Percentiles rank a stretch among this genome's conserved stretches.
Evolutionary conservation across 2,113 vertebrate genomes (phyloP).

Genomic region (Sinocyclocheilus grahami): DNA sequence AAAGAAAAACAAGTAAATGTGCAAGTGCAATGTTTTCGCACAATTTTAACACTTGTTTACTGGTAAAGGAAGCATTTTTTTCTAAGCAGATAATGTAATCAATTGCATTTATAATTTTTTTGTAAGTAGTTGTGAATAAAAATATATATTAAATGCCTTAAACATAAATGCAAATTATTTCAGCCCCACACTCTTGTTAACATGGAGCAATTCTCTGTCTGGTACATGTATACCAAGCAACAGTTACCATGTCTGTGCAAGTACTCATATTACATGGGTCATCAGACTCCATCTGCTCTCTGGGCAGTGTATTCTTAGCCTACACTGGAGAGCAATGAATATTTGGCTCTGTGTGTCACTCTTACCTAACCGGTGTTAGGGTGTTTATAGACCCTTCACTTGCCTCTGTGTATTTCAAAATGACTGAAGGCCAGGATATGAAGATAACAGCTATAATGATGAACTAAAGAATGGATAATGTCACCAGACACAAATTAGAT

Average conservation of each 20-base stretch:
- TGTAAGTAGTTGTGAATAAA: neutral
- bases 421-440: slow-evolving; percentile 10
- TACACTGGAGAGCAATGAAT: slow-evolving; percentile 13
- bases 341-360: slow-evolving; percentile 9
- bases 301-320: slow-evolving; percentile 30
- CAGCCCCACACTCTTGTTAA: neutral
- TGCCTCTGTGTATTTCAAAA: neutral
- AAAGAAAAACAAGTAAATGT: neutral
- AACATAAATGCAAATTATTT: neutral
- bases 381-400: neutral
- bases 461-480: neutral
- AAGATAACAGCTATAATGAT: neutral
- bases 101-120: neutral
- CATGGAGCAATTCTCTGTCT: neutral
- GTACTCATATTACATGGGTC: slow-evolving; percentile 20
- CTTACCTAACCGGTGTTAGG: neutral
- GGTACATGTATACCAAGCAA: neutral
- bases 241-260: neutral
- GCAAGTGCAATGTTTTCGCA: neutral
- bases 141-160: neutral
- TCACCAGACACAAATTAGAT: neutral
- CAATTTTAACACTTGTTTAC: neutral
- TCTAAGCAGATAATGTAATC: neutral
- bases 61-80: neutral
- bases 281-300: neutral